Percentiles rank a stretch among this genome's conserved stretches.
These are phyloP conservation scores for Adrianichthys oophorus DNA, from an alignment of 2,797 vertebrate genomes.

Conservation along the genomic window DNA sequence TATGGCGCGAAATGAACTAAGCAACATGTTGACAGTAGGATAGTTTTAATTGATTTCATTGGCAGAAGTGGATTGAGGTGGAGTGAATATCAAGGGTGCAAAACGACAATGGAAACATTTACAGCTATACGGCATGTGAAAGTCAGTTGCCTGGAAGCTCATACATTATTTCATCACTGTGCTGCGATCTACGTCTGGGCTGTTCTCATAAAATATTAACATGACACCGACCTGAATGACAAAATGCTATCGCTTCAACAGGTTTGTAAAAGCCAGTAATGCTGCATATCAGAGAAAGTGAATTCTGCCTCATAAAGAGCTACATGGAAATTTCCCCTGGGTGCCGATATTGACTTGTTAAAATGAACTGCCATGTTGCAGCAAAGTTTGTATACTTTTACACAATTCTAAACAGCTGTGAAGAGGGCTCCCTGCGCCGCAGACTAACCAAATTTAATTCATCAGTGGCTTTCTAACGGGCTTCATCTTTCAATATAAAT, in stretches of 20 bases:
- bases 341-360: constrained; percentile 45
- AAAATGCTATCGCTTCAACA: background rate
- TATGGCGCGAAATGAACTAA: too few species aligned
- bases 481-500: constrained; percentile 78
- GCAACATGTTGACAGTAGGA: too few species aligned
- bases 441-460: constrained; percentile 60
- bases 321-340: constrained; percentile 48
- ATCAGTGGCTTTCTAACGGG: constrained; percentile 70
- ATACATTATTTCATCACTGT: too few species aligned
- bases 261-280: constrained; percentile 11
- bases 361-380: constrained; percentile 56
- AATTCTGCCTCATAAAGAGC: constrained; percentile 49
- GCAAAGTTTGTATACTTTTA: constrained; percentile 30
- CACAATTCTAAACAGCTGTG: constrained; percentile 17
- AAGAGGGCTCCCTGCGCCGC: constrained; percentile 16
- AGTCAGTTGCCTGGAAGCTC: too few species aligned
- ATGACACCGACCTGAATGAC: background rate
- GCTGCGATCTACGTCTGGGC: too few species aligned
- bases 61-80: too few species aligned
- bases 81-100: too few species aligned
- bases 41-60: too few species aligned
- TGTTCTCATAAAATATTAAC: too few species aligned
- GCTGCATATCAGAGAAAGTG: constrained; percentile 24
- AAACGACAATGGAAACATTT: too few species aligned
- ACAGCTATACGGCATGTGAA: too few species aligned